Evolutionary conservation across 2,797 vertebrate species (phyloP), one percentile per base, ranked within the genome.

Genomic region (Falco cherrug): DNA sequence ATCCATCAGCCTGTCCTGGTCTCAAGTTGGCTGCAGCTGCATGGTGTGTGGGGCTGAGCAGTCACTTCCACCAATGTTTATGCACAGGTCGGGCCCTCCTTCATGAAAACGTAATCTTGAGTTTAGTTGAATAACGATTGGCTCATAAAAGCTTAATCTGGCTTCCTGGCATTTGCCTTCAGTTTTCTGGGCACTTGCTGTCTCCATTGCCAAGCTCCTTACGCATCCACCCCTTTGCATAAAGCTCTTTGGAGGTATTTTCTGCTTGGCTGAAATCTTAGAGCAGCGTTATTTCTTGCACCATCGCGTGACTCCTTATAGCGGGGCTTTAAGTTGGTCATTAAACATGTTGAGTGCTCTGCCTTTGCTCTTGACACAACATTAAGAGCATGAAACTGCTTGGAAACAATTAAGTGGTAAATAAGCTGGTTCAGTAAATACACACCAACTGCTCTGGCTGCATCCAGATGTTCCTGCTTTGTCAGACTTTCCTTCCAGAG

Each of bases 361-460:
- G 80, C 54, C 83, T 95, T 87, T 47, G 75, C 83, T 95, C 84
- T 85, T 74, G 81, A 87, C 84, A 83, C 2, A 7, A 60, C 37
- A 41, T 54, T 61, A 71, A 75, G 70, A 79, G 21, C 47, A 26
- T 47, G 77, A 94, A 93, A 65, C 68, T 65, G 82, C 39, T 71
- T 85, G 84, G 87, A 81, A 91, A 75, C 88, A 73, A 87, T 94
- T 80, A 87, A 71, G 2, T 89, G 85, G 60, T 69, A 83, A 94
- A 87, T 75, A 65, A 86, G 22, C 81, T 63, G 45, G 78, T 85
- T 95, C 73, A 63, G 78, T 96, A 87, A 92, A 87, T 68, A 80
- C 21, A 39, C 59, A 71, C 78, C 81, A 76, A 93, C n/a, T 60
- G 64, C 33, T 87, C 68, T 64, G 71, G 56, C 68, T 95, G 0